Evolutionary conservation across 2,797 vertebrate genomes (phyloP), one percentile per base, ranked within the genome.

Genomic region (Cynopterus sphinx): DNA sequence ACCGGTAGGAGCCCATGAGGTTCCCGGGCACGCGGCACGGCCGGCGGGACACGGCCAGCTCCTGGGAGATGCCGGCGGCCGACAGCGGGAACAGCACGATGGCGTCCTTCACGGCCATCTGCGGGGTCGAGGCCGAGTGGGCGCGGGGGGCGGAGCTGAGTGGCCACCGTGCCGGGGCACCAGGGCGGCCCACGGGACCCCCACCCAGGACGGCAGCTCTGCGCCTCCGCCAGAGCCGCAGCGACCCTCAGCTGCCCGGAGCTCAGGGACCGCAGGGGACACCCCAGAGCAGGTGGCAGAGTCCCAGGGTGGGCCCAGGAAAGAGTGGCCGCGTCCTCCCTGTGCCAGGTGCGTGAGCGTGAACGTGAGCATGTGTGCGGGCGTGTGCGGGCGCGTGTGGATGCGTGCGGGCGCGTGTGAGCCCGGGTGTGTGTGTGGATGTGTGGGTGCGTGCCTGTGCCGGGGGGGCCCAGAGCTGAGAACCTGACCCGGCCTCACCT

Each of bases 1-100:
- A 98, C 36, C 99, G 98, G 0, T 99, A 99, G 0, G 99, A 98
- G 75, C 99, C 99, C 0, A 98, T 97, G 78, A 99, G 98, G 70
- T 98, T 97, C 71, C 98, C 97, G 19, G 99, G 98, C 16, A 97
- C 24, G 0, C 98, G 98, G 88, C 98, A 98, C 2, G 98, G 99
- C 87, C 99, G 98, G 96, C 98, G 99, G 88, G 99, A 99, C 85
- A 99, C 98, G 12, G 99, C 98, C 81, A 99, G 98, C 21, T 99
- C 99, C 98, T 99, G 99, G 98, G 98, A 99, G 98, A 99, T 99
- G 8, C 99, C 99, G 0, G 99, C 99, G 26, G 99, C 99, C 0
- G 99, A 99, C 41, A 99, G 98, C 26, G 99, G 99, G 95, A 99
- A 99, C 49, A 99, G 98, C 59, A 99, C 99, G 92, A 99, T 99